Evolutionary conservation across 2,113 vertebrate species (phyloP), one percentile per base, ranked within the genome.

Genomic region (Chunga burmeisteri): DNA sequence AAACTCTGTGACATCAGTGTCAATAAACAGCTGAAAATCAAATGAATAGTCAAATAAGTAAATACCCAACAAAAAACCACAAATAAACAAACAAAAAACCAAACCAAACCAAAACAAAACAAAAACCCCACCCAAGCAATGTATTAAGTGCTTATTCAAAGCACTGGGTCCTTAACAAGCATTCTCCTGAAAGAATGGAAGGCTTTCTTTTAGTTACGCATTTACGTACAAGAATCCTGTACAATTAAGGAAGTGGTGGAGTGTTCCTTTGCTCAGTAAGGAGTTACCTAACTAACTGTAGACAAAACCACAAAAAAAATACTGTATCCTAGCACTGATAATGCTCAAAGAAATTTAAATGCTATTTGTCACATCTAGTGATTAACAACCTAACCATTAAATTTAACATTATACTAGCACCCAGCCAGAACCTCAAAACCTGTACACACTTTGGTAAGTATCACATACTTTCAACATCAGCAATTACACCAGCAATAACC

Each of bases 11-110:
- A 53, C 66, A 72, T 44, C 15, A 40, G 13, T 66, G 36, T 72
- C 61, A 80, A 25, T 53, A 85, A 94, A 71, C 15, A 85, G 30
- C 26, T 90, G 61, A 88, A 92, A 90, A 84, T 11, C 9, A 89
- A 81, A 65, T 15, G 66, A 61, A 56, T 25, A 74, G 73, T 46
- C 20, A 81, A 81, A 61, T 59, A 56, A 65, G 81, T n/a, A 83
- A 26, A 56, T 52, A 65, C 3, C 0, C 23, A 38, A 38, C 38
- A 38, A 38, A 38, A 38, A 38, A 38, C 38, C 9, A 38, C 38
- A 38, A 38, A 38, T 38, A 38, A 38, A 38, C 38, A 38, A 38
- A 38, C 38, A 38, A 38, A 38, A 38, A 38, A 38, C 38, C 38
- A 38, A 38, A 38, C 38, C 38, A 38, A 38, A 38, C 7, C 38